These are phyloP conservation scores for Trematomus bernacchii DNA, from an alignment of 2,797 vertebrate species.

Conservation along the genomic window DNA sequence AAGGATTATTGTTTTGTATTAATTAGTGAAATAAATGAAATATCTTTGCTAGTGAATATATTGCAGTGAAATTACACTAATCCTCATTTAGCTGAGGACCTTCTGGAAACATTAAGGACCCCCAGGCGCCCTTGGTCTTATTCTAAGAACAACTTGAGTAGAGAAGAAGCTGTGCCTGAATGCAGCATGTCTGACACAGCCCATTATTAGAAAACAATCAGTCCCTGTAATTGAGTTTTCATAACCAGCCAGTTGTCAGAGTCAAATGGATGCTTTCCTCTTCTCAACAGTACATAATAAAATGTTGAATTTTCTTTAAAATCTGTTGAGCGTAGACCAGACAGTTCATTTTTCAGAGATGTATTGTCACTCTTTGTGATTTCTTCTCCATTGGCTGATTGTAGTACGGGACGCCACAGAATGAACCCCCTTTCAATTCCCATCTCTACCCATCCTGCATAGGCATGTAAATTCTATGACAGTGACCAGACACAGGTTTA, in stretches of 20 bases:
- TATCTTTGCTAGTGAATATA: constrained; percentile 4
- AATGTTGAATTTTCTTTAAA: constrained; percentile 25
- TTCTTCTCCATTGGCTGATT: constrained; percentile 29
- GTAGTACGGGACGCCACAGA: constrained; percentile 25
- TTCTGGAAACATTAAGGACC: not conserved
- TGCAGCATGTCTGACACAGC: constrained; percentile 18
- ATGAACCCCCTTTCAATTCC: constrained; percentile 34
- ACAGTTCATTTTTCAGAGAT: constrained; percentile 15
- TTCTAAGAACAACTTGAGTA: not conserved
- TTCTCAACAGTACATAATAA: constrained; percentile 5
- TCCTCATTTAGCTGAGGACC: constrained; percentile 9
- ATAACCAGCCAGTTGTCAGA: constrained; percentile 21
- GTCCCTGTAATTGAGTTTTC: constrained; percentile 42
- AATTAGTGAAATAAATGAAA: not conserved
- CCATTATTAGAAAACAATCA: constrained; percentile 43
- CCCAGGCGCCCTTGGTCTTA: not conserved
- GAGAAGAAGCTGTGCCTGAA: constrained; percentile 12
- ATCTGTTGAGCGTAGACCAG: constrained; percentile 3
- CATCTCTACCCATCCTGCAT: constrained; percentile 49
- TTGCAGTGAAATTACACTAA: constrained; percentile 6
- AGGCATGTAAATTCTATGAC: constrained; percentile 66
- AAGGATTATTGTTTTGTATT: not conserved
- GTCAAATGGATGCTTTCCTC: constrained; percentile 34
- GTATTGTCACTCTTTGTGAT: constrained; percentile 15
- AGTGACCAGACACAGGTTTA: constrained; percentile 74